phyloP scores from a whole-genome alignment of 2,797 vertebrate species.

The Chloroceryle inda region DNA sequence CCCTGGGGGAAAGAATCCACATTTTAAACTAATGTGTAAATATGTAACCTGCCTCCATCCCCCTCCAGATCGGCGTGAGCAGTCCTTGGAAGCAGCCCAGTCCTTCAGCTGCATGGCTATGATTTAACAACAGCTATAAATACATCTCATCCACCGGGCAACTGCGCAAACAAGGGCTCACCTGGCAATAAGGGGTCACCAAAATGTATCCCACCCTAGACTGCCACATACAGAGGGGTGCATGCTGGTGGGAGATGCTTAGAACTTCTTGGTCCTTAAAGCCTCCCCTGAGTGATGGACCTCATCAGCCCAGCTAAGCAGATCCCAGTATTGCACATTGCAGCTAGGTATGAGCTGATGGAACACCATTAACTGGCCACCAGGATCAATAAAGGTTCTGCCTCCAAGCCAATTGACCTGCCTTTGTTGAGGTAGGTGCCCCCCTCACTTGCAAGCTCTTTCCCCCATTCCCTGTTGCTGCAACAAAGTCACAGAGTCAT shows the following conservation, averaged over 20 bases:
- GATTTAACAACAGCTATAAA: constrained; percentile 73
- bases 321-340: not conserved
- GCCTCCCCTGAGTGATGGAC: not conserved
- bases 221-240: rapidly evolving
- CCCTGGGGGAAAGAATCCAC: constrained; percentile 63
- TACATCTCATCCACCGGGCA: constrained; percentile 46
- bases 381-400: not conserved
- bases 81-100: constrained; percentile 65
- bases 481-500: not conserved
- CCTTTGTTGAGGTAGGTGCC: not conserved
- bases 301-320: not conserved
- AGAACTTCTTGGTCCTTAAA: not conserved
- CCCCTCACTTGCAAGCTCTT: not conserved
- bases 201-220: not conserved
- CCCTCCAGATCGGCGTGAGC: constrained; percentile 33
- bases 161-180: constrained; percentile 68
- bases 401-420: not conserved
- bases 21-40: constrained; percentile 77
- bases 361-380: not conserved
- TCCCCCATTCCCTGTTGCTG: not conserved
- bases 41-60: constrained; percentile 74
- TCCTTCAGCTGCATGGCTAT: constrained; percentile 60
- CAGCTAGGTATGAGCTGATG: not conserved
- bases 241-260: not conserved
- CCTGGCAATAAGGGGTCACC: constrained; percentile 52